Percentiles rank a stretch among this genome's conserved stretches.
Conservation (phyloP, 2,888 invertebrate genomes). For the Maniola hyperantus region DNA sequence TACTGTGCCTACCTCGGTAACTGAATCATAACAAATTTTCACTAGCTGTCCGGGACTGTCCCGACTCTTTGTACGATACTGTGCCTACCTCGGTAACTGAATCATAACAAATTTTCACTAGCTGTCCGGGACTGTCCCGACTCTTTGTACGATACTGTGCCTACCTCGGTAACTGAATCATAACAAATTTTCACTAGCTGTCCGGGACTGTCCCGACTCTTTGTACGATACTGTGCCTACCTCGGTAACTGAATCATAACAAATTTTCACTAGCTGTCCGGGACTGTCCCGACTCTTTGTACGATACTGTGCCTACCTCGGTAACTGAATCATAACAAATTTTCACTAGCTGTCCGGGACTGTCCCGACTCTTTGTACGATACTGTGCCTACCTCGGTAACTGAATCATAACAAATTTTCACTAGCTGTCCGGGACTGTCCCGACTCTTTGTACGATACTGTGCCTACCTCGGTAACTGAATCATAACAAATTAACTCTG, state of each 20-base stretch:
- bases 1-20: not conserved
- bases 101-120: conserved; percentile 16
- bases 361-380: not conserved
- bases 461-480: not conserved
- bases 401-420: too few species aligned
- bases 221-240: not conserved
- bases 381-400: not conserved
- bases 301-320: not conserved
- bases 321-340: conserved; percentile 1
- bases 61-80: not conserved
- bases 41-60: not conserved
- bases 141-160: not conserved
- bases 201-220: not conserved
- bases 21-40: conserved; percentile 16
- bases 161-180: not conserved
- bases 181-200: conserved; percentile 11
- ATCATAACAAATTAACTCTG: not conserved
- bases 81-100: not conserved
- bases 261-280: conserved; percentile 5
- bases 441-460: not conserved
- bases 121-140: not conserved
- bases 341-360: not conserved
- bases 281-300: not conserved
- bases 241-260: not conserved
- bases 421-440: too few species aligned